phyloP scores from a whole-genome alignment of 2,888 invertebrate species.

The Papilio protenor region DNA sequence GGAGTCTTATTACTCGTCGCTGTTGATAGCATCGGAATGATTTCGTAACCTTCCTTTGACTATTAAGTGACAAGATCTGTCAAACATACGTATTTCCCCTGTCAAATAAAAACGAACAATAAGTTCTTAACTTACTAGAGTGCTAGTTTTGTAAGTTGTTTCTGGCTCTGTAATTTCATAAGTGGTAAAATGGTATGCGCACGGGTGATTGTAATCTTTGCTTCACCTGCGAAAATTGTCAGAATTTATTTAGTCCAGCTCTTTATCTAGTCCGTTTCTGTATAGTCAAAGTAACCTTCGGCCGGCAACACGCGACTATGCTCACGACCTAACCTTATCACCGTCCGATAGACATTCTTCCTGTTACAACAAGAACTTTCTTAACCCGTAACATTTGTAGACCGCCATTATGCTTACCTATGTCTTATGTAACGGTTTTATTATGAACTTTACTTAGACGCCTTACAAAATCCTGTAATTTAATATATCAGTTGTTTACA shows the following conservation, averaged over 20 bases:
- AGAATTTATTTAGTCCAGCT: neutral
- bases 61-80: neutral
- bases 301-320: constrained; percentile 61
- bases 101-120: neutral
- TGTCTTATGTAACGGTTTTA: constrained; percentile 32
- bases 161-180: neutral
- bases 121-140: neutral
- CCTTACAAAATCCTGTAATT: constrained; percentile 5
- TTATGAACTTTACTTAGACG: constrained; percentile 1
- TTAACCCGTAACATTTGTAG: constrained; percentile 42
- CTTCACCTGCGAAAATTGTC: neutral
- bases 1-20: constrained; percentile 53
- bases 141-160: neutral
- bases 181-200: neutral
- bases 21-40: constrained; percentile 54
- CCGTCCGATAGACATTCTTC: constrained; percentile 46
- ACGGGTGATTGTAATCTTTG: neutral
- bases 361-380: constrained; percentile 45
- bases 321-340: constrained; percentile 56
- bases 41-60: constrained; percentile 53
- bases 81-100: neutral
- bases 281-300: constrained; percentile 46
- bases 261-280: neutral
- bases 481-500: neutral
- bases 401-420: constrained; percentile 18